phyloP scores from a whole-genome alignment of 2,113 vertebrate species.

The Mesoclemmys tuberculata region DNA sequence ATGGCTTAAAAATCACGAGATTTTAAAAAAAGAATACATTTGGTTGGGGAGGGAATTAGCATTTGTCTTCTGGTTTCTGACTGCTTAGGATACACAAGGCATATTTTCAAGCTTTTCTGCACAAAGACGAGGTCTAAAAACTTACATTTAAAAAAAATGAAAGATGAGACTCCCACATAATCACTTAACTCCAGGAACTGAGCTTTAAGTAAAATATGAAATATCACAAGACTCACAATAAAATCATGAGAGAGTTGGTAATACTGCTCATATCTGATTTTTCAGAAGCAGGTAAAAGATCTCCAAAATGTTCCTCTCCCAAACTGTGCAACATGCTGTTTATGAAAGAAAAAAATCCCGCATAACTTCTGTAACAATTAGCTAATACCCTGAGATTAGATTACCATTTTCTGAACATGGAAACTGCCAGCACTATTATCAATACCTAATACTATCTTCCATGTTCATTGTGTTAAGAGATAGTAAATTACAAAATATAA shows the following conservation, averaged over 20 bases:
- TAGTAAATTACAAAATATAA: background rate
- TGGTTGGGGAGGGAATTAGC: background rate
- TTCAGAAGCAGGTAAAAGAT: background rate
- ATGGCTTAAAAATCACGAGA: background rate
- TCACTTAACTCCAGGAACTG: background rate
- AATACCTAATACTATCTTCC: background rate
- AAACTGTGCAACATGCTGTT: background rate
- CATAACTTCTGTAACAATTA: background rate
- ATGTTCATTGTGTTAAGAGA: background rate
- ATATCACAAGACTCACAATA: background rate
- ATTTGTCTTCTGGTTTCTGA: background rate
- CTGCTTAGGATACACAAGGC: background rate
- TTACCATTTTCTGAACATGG: background rate
- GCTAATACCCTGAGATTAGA: background rate
- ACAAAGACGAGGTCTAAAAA: background rate
- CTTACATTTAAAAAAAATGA: background rate
- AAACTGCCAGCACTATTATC: background rate
- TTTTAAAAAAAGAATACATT: background rate
- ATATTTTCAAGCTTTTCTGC: background rate
- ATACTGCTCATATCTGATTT: background rate
- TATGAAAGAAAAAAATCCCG: background rate
- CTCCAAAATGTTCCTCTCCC: background rate
- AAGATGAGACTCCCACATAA: background rate
- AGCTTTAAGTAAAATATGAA: background rate
- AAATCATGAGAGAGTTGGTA: background rate